Conservation (phyloP, 92 coral and sea anemone species). For the Zoanthus gigantus region DNA sequence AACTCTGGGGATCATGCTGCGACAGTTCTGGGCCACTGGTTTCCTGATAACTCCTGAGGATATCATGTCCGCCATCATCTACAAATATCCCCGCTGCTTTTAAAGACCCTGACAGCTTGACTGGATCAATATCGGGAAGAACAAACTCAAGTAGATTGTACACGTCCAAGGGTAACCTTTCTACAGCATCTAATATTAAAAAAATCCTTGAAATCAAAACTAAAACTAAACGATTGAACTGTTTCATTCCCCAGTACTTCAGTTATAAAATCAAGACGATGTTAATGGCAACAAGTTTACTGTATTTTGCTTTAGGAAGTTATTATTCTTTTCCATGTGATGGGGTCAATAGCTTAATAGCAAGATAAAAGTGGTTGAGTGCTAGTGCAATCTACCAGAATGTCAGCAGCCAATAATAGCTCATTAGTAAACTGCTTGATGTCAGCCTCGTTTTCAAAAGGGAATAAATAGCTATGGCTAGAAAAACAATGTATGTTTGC, state of each 20-base stretch:
- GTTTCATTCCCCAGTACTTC: not conserved
- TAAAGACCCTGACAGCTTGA: conserved; percentile 58
- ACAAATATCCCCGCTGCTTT: conserved; percentile 56
- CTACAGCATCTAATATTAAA: conserved; percentile 5
- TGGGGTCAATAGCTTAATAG: too few relatives aligned
- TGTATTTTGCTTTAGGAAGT: too few relatives aligned
- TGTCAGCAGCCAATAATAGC: too few relatives aligned
- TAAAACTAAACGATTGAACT: not conserved
- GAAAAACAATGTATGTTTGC: too few relatives aligned
- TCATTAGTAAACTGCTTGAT: too few relatives aligned
- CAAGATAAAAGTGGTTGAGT: too few relatives aligned
- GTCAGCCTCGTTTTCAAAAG: too few relatives aligned
- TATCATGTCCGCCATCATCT: conserved; percentile 23
- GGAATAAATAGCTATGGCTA: too few relatives aligned
- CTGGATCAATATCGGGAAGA: conserved; percentile 70
- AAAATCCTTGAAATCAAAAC: not conserved
- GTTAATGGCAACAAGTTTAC: too few relatives aligned
- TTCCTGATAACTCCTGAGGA: conserved; percentile 33
- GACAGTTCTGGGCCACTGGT: not conserved
- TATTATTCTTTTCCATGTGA: too few relatives aligned
- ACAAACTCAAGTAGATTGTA: conserved; percentile 84
- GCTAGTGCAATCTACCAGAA: too few relatives aligned
- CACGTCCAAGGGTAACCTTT: conserved; percentile 58
- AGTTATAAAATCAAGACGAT: too few relatives aligned
- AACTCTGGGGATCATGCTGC: not conserved